Evolutionary conservation across 2,113 vertebrate species (phyloP).

Genomic region (Campylorhamphus procurvoides): DNA sequence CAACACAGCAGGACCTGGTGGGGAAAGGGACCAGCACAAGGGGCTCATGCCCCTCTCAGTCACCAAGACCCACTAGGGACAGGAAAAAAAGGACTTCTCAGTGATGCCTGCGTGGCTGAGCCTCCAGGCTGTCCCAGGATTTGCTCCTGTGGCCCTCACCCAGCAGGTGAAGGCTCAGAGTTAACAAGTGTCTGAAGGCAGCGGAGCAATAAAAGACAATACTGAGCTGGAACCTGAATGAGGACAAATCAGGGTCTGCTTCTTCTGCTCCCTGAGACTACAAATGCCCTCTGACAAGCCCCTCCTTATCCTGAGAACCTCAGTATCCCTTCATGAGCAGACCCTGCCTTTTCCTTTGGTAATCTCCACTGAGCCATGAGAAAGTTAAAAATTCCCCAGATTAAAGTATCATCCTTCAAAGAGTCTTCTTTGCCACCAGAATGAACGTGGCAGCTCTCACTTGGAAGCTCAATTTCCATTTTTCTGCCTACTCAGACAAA

Average conservation of each 20-base stretch:
- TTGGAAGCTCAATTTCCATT: not conserved
- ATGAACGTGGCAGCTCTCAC: not conserved
- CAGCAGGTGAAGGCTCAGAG: not conserved
- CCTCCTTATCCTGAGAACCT: not conserved
- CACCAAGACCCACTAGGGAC: accelerated
- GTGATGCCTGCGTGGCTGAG: not conserved
- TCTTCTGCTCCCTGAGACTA: not conserved
- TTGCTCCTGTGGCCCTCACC: not conserved
- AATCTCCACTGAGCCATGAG: not conserved
- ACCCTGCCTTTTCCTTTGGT: not conserved
- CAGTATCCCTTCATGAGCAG: accelerated
- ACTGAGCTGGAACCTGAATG: not conserved
- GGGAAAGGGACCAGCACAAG: not conserved
- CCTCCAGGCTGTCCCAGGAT: not conserved
- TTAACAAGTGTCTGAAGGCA: not conserved
- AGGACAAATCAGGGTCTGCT: not conserved
- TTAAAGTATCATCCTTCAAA: not conserved
- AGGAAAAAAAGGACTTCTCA: not conserved
- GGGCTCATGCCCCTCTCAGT: accelerated
- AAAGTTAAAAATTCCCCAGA: not conserved
- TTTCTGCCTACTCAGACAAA: conserved; percentile 28
- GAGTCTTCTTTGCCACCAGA: not conserved
- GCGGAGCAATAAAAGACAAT: not conserved
- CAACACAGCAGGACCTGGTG: not conserved
- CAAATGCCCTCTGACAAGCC: not conserved